Percentiles rank a stretch among this genome's conserved stretches.
phyloP scores from a whole-genome alignment of 2,888 invertebrate species.

The Drosophila nigricruria region DNA sequence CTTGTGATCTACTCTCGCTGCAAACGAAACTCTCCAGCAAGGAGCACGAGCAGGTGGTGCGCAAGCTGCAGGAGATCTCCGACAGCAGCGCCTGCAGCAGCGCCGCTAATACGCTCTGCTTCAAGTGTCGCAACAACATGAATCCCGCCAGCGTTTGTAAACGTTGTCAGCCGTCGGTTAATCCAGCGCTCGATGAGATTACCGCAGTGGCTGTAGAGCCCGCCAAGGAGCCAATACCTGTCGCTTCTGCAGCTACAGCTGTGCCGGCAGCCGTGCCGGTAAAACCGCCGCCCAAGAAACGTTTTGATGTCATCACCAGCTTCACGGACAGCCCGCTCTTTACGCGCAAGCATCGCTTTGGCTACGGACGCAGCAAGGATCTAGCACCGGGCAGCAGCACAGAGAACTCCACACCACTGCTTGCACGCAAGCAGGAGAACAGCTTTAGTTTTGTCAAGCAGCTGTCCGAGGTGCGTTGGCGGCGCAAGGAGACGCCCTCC shows the following conservation, averaged over 20 bases:
- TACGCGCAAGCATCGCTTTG: conserved; percentile 85
- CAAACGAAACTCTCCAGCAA: conserved; percentile 74
- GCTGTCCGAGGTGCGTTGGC: conserved; percentile 84
- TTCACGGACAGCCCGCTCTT: conserved; percentile 85
- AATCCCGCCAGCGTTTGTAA: conserved; percentile 79
- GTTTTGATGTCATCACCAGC: conserved; percentile 85
- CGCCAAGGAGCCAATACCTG: conserved; percentile 33
- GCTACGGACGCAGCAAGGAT: conserved; percentile 80
- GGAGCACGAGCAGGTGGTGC: conserved; percentile 75
- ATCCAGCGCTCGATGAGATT: conserved; percentile 61
- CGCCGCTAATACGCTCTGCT: conserved; percentile 74
- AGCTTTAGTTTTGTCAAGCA: conserved; percentile 85
- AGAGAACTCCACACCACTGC: conserved; percentile 81
- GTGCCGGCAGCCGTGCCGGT: conserved; percentile 14
- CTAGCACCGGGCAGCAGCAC: conserved; percentile 61
- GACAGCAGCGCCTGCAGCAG: conserved; percentile 81
- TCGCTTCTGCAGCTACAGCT: conserved; percentile 7
- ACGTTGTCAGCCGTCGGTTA: conserved; percentile 71
- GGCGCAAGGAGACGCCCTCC: conserved; percentile 81
- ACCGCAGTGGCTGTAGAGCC: conserved; percentile 53
- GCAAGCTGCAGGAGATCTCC: conserved; percentile 83
- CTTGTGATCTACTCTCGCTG: conserved; percentile 90
- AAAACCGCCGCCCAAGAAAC: conserved; percentile 79
- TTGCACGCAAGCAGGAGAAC: conserved; percentile 83
- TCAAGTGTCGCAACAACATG: conserved; percentile 78